Conservation (phyloP, 2,113 vertebrate species). For the Syngnathus floridae region DNA sequence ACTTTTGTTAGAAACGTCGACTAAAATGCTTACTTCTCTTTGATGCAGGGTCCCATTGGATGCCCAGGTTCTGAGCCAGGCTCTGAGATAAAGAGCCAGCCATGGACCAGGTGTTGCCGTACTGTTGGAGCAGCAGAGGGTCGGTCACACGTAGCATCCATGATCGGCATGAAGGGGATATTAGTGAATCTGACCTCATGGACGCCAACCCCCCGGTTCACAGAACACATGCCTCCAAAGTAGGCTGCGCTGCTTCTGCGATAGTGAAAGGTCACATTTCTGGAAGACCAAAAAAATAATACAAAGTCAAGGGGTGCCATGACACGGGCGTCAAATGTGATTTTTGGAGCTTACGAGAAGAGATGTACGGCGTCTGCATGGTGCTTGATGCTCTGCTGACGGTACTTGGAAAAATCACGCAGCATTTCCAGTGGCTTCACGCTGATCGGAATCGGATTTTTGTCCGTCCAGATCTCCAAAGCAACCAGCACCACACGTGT, state of each 20-base stretch:
- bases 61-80: conserved; percentile 92
- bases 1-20: not conserved
- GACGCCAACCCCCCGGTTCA: conserved; percentile 86
- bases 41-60: conserved; percentile 90
- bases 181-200: conserved; percentile 81
- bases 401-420: conserved; percentile 88
- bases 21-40: conserved; percentile 82
- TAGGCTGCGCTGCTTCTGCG: conserved; percentile 88
- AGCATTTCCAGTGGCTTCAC: conserved; percentile 87
- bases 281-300: conserved; percentile 38
- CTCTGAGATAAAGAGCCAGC: conserved; percentile 85
- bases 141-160: not conserved
- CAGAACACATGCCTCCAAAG: conserved; percentile 91
- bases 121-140: conserved; percentile 70
- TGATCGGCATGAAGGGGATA: not conserved
- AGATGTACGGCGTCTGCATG: conserved; percentile 89
- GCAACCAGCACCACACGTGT: conserved; percentile 94
- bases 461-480: conserved; percentile 93
- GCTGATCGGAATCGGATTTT: conserved; percentile 82
- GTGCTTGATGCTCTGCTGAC: conserved; percentile 86
- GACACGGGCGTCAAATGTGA: not conserved
- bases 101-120: conserved; percentile 81
- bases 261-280: conserved; percentile 92
- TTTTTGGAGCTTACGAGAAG: conserved; percentile 78
- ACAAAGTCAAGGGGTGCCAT: not conserved